Evolutionary conservation across 2,113 vertebrate species (phyloP), one percentile per base, ranked within the genome.

Genomic region (Taurulus bubalis): DNA sequence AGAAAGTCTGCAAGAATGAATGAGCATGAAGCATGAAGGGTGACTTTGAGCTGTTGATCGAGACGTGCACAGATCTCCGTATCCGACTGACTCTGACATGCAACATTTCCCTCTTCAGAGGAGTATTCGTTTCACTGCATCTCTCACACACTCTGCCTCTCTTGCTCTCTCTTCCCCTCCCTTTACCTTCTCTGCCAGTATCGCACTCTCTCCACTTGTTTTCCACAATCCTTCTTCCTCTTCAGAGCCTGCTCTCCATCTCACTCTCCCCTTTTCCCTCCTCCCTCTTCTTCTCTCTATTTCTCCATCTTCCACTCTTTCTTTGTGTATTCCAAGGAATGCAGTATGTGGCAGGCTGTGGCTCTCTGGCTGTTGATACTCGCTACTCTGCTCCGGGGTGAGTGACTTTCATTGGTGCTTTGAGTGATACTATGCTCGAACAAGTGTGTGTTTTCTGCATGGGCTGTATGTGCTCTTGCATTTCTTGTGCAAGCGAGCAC

Each of bases 381-480:
- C 22, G 75, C 81, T 62, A 85, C 91, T 88, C 85, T 91, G 85
- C 82, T 93, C 26, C 90, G n/a, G n/a, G 92, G 94, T 95, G 77
- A 94, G 94, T 92, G 79, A 87, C 79, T 93, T 85, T 85, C 36
- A 75, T 56, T 38, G 12, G 36, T 6, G 63, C 72, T 75, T 82
- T 71, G 51, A 75, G 49, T 63, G 18, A 59, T 55, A 47, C 62
- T 71, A 72, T 55, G 55, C 71, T 76, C 34, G 49, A 77, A 85
- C 73, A 82, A 84, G 75, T 84, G 84, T 86, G 79, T 82, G 73
- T 55, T 64, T 80, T 67, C n/a, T 40, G 3, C 26, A 59, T 77
- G 71, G 55, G 28, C 16, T 78, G 20, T 70, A 40, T 63, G 72
- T 82, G 81, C 36, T 69, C 14, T 40, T 85, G 26, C 22, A 64